phyloP scores from a whole-genome alignment of 2,113 vertebrate species.

The Notothenia coriiceps region DNA sequence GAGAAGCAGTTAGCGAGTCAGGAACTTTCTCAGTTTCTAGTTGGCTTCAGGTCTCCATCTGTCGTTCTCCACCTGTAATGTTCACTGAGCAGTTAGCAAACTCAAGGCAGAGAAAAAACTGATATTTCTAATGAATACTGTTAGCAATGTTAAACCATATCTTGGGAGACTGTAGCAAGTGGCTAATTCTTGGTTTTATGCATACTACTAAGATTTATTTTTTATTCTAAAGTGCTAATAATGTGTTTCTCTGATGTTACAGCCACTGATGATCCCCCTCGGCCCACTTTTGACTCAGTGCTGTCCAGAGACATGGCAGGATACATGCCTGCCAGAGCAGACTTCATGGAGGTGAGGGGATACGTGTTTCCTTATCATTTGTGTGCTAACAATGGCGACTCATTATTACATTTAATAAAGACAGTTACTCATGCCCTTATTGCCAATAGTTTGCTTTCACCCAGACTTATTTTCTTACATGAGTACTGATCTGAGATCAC shows the following conservation, averaged over 20 bases:
- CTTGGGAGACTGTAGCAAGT: neutral
- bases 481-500: neutral
- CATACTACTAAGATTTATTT: neutral
- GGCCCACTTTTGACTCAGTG: slow-evolving; percentile 95
- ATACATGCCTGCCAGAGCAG: slow-evolving; percentile 98
- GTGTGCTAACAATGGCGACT: neutral
- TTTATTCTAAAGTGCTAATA: neutral
- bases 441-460: neutral
- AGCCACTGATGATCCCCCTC: slow-evolving; percentile 96
- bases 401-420: slow-evolving; percentile 2
- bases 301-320: slow-evolving; percentile 98
- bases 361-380: neutral
- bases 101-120: neutral
- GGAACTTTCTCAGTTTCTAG: slow-evolving; percentile 27
- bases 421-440: slow-evolving; percentile 6
- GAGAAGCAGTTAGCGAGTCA: slow-evolving; percentile 33
- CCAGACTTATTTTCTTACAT: neutral
- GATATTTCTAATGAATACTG: neutral
- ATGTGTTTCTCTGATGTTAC: slow-evolving; percentile 34
- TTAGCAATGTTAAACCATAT: neutral
- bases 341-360: slow-evolving; percentile 94
- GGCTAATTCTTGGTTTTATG: neutral
- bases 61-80: neutral
- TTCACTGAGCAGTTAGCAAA: slow-evolving; percentile 18
- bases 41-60: slow-evolving; percentile 24